Evolutionary conservation across 2,888 invertebrate species (phyloP).

Genomic region (Tenthredo scrophulariae): DNA sequence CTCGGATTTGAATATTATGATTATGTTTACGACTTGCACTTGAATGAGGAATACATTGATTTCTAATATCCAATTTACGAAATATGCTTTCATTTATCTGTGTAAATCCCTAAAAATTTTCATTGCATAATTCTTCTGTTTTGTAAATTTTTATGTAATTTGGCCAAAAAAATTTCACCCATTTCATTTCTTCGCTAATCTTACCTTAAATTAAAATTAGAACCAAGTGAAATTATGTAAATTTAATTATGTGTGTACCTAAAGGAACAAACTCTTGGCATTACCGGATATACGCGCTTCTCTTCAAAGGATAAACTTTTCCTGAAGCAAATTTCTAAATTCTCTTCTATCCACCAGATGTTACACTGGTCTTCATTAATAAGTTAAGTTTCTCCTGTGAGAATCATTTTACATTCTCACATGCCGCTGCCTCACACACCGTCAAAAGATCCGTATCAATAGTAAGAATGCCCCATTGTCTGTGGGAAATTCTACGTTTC

Average conservation of each 20-base stretch:
- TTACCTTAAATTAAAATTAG: background rate
- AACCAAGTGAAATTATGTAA: conserved; percentile 34
- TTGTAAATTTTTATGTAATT: background rate
- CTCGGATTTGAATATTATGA: background rate
- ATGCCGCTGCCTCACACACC: conserved; percentile 47
- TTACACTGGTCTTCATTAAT: conserved; percentile 66
- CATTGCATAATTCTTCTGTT: background rate
- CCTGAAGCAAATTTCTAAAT: conserved; percentile 52
- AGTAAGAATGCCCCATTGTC: conserved; percentile 60
- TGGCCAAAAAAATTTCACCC: background rate
- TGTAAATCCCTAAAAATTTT: background rate
- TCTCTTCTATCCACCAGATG: conserved; percentile 62
- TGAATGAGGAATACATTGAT: background rate
- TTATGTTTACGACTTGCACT: conserved; percentile 14
- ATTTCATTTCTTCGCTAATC: background rate
- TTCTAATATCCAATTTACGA: background rate
- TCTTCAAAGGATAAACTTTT: conserved; percentile 23
- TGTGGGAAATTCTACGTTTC: conserved; percentile 49
- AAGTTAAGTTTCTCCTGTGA: conserved; percentile 68
- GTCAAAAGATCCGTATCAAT: conserved; percentile 58
- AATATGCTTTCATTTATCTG: background rate
- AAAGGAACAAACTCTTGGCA: background rate
- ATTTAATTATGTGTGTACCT: background rate
- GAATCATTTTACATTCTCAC: conserved; percentile 64
- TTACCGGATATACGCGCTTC: background rate